These are phyloP conservation scores for Drosophila cardini DNA, from an alignment of 1,140 invertebrate genomes.

Conservation along the genomic window DNA sequence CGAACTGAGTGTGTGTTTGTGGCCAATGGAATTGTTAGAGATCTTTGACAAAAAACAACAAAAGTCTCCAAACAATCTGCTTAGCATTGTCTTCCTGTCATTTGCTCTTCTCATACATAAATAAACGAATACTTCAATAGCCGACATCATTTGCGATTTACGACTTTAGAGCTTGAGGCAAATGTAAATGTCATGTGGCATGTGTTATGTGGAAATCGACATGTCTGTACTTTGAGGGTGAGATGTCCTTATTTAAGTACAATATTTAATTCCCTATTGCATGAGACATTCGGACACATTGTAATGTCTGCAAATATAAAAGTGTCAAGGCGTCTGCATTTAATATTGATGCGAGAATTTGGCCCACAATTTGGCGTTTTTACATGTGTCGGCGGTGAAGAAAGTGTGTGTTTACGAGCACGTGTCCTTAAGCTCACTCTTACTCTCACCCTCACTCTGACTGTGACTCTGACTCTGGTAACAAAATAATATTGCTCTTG, in stretches of 20 bases:
- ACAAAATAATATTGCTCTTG: constrained; percentile 63
- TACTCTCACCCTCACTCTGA: no score
- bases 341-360: constrained; percentile 26
- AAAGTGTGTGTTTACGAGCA: constrained; percentile 66
- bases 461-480: constrained; percentile 14
- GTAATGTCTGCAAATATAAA: constrained; percentile 2
- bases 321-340: constrained; percentile 19
- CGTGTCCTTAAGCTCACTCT: constrained; percentile 48
- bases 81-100: neutral
- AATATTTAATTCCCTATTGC: neutral
- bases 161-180: neutral
- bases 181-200: neutral
- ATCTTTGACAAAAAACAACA: no score
- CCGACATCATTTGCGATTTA: neutral
- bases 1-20: no score
- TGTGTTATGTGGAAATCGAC: neutral
- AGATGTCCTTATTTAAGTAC: neutral
- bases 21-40: no score
- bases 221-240: no score
- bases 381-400: constrained; percentile 49
- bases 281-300: neutral
- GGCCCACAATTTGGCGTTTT: constrained; percentile 14
- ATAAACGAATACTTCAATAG: neutral
- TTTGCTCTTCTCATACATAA: neutral
- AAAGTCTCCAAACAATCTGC: neutral